phyloP scores from a whole-genome alignment of 2,797 vertebrate species.

The Rhabdophis nuchalis region DNA sequence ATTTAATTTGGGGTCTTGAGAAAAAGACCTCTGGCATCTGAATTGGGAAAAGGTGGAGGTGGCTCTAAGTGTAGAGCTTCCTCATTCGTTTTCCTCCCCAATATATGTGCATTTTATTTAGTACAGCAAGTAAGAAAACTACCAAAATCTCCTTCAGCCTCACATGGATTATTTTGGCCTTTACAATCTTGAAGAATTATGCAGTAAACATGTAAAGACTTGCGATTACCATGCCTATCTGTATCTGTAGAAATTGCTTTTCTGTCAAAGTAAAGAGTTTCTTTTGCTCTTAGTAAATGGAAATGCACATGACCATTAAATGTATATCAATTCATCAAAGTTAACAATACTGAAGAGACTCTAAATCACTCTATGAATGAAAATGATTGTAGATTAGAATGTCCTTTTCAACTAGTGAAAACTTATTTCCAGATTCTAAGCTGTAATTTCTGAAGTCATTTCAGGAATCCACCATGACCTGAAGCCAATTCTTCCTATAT shows the following conservation, averaged over 20 bases:
- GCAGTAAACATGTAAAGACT: neutral
- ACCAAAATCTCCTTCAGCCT: neutral
- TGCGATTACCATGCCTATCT: neutral
- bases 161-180: neutral
- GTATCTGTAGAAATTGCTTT: conserved; percentile 38
- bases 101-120: neutral
- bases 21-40: neutral
- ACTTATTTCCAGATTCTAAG: neutral
- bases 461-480: conserved; percentile 3
- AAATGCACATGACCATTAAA: conserved; percentile 10
- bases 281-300: neutral
- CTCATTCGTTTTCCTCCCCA: neutral
- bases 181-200: neutral
- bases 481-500: neutral
- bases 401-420: neutral
- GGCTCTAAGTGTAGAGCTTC: neutral
- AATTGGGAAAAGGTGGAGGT: neutral
- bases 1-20: neutral
- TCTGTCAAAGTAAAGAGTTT: conserved; percentile 36
- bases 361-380: neutral
- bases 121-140: neutral
- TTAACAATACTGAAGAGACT: neutral
- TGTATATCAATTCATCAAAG: conserved; percentile 2
- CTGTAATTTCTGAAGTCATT: conserved; percentile 14
- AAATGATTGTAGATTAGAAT: conserved; percentile 27